These are phyloP conservation scores for Arenicola marina DNA, from an alignment of 2,888 invertebrate species.

Conservation along the genomic window DNA sequence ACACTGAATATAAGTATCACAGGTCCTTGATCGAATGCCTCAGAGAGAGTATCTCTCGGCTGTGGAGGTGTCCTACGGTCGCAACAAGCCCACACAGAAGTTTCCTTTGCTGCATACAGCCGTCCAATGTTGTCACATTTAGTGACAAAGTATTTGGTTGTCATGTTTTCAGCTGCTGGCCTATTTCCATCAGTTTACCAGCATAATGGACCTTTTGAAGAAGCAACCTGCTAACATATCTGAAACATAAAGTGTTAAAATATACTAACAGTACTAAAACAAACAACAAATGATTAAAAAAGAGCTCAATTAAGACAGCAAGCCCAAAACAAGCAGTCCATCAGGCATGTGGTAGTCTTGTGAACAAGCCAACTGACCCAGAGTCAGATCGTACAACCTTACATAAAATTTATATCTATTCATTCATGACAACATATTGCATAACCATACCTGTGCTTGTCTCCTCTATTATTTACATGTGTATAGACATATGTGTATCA, in stretches of 20 bases:
- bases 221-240: background rate
- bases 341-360: too few species aligned
- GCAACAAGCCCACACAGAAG: slow-evolving; percentile 43
- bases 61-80: slow-evolving; percentile 39
- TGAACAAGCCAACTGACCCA: too few species aligned
- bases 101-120: background rate
- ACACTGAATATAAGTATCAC: slow-evolving; percentile 51
- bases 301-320: too few species aligned
- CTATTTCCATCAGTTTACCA: background rate
- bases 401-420: too few species aligned
- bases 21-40: slow-evolving; percentile 32
- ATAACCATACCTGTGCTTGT: too few species aligned
- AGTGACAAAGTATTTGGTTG: background rate
- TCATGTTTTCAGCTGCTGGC: background rate
- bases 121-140: background rate
- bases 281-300: too few species aligned
- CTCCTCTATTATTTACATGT: too few species aligned
- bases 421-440: too few species aligned
- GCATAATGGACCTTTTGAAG: too few species aligned
- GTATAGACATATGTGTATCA: too few species aligned
- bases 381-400: too few species aligned
- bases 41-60: slow-evolving; percentile 37
- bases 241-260: background rate
- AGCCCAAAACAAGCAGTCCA: too few species aligned
- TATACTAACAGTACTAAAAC: background rate